phyloP scores from a whole-genome alignment of 2,113 vertebrate species.

The Malurus elegans region DNA sequence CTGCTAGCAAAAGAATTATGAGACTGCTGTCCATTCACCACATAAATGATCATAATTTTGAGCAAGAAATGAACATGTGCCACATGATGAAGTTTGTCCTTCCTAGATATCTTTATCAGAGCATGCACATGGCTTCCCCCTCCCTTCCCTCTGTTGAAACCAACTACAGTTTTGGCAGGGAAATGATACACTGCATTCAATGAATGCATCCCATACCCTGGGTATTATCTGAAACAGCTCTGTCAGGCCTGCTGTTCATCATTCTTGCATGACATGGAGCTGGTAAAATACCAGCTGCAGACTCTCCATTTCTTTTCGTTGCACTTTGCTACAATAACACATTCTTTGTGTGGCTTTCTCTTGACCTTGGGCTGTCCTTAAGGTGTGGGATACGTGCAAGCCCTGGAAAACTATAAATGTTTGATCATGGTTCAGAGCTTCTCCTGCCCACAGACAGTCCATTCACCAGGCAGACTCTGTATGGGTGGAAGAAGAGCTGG shows the following conservation, averaged over 20 bases:
- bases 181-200: neutral
- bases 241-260: slow-evolving; percentile 16
- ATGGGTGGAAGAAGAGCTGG: neutral
- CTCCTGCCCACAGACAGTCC: neutral
- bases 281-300: neutral
- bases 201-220: neutral
- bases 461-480: neutral
- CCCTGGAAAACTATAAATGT: neutral
- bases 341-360: neutral
- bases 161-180: slow-evolving; percentile 18
- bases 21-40: neutral
- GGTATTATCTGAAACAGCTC: neutral
- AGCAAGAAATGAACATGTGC: neutral
- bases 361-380: neutral
- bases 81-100: slow-evolving; percentile 3
- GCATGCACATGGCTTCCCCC: neutral
- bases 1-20: neutral
- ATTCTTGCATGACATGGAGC: neutral
- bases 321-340: neutral
- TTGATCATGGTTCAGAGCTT: neutral
- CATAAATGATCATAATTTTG: neutral
- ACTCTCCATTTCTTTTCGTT: neutral
- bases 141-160: neutral
- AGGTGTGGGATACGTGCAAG: neutral
- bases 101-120: slow-evolving; percentile 45